Evolutionary conservation across 2,888 invertebrate genomes (phyloP).

Genomic region (Ganaspis brasiliensis): DNA sequence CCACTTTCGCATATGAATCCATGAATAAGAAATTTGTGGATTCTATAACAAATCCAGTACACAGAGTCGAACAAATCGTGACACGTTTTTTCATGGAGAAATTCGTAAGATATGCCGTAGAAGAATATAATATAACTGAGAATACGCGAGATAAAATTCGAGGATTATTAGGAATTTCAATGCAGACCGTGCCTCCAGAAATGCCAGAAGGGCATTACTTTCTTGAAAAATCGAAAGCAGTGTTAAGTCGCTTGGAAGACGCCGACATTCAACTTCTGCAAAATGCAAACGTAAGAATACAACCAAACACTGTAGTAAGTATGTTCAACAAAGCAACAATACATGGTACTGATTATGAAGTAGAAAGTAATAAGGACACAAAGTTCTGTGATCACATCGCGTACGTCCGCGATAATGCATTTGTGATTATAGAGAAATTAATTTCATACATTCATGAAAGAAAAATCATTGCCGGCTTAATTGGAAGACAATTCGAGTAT

Average conservation of each 20-base stretch:
- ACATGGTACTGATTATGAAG: not conserved
- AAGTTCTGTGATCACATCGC: not conserved
- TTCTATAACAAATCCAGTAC: slow-evolving; percentile 46
- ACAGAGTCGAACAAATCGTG: slow-evolving; percentile 48
- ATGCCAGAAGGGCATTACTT: not conserved
- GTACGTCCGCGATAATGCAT: not conserved
- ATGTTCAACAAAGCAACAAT: not conserved
- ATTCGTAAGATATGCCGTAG: not conserved
- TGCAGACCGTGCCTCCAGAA: not conserved
- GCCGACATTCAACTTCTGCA: not conserved
- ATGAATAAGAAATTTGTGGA: slow-evolving; percentile 54
- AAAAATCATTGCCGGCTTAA: not conserved
- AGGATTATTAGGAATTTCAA: not conserved
- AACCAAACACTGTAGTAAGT: not conserved
- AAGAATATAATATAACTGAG: not conserved
- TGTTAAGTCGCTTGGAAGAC: not conserved
- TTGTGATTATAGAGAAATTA: not conserved
- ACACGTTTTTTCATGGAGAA: slow-evolving; percentile 44
- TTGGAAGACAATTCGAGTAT: too few relatives aligned
- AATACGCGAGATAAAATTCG: not conserved
- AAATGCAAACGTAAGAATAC: not conserved
- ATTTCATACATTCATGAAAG: not conserved
- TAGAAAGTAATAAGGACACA: not conserved
- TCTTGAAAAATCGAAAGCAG: not conserved
- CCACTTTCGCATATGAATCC: slow-evolving; percentile 52